These are phyloP conservation scores for Copsychus sechellarum DNA, from an alignment of 2,113 vertebrate species.

Conservation along the genomic window DNA sequence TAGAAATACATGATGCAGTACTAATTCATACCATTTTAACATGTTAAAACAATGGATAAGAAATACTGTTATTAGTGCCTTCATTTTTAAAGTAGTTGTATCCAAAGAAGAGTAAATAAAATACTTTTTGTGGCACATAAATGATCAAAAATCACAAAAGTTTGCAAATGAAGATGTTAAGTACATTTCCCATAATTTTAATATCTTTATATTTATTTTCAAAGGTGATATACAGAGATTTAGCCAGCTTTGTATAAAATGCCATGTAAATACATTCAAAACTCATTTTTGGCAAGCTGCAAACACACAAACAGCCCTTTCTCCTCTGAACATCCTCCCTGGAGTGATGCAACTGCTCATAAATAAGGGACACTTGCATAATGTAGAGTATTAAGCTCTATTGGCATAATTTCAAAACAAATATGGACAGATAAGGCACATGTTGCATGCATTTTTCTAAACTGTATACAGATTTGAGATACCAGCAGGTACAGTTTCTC, in stretches of 20 bases:
- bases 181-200: neutral
- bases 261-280: constrained; percentile 42
- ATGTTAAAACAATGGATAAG: constrained; percentile 45
- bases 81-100: constrained; percentile 62
- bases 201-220: neutral
- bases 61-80: constrained; percentile 64
- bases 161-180: constrained; percentile 4
- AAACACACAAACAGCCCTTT: neutral
- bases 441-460: neutral
- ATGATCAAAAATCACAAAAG: neutral
- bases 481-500: neutral
- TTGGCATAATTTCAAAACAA: neutral
- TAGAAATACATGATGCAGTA: constrained; percentile 55
- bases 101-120: constrained; percentile 53
- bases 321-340: neutral
- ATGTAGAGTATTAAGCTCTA: neutral
- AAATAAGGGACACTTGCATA: neutral
- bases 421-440: neutral
- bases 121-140: constrained; percentile 6
- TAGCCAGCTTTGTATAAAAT: neutral
- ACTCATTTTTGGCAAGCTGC: neutral
- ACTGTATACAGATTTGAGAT: neutral
- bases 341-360: neutral
- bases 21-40: constrained; percentile 53
- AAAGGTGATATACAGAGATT: constrained; percentile 11